Evolutionary conservation across 1,140 invertebrate genomes (phyloP).

Genomic region (Epicauta chinensis): DNA sequence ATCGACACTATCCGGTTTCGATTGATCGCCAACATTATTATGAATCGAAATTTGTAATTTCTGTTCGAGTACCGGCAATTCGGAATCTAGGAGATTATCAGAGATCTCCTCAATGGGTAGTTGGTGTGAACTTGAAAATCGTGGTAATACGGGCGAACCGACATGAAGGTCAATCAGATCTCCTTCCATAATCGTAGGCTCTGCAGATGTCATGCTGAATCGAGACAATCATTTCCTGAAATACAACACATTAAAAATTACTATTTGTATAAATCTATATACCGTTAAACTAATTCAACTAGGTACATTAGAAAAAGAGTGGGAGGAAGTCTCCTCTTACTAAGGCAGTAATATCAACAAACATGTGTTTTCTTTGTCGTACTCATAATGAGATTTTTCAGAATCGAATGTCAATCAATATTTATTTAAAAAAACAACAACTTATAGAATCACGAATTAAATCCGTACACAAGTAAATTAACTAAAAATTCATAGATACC

Average conservation of each 20-base stretch:
- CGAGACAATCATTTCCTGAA: slow-evolving; percentile 21
- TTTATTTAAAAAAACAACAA: too few relatives aligned
- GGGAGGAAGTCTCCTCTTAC: too few relatives aligned
- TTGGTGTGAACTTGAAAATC: slow-evolving; percentile 3
- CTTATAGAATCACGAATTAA: too few relatives aligned
- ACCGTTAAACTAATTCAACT: too few relatives aligned
- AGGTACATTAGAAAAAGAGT: too few relatives aligned
- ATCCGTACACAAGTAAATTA: too few relatives aligned
- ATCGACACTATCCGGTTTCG: slow-evolving; percentile 27
- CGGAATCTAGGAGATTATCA: slow-evolving; percentile 36
- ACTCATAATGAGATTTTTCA: too few relatives aligned
- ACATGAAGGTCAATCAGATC: slow-evolving; percentile 36
- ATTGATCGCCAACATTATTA: slow-evolving; percentile 4
- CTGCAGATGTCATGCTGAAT: slow-evolving; percentile 19
- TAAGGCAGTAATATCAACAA: too few relatives aligned
- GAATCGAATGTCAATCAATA: too few relatives aligned
- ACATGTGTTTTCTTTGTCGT: too few relatives aligned
- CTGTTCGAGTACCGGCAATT: slow-evolving; percentile 34
- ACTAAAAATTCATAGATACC: too few relatives aligned
- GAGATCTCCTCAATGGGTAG: slow-evolving; percentile 15
- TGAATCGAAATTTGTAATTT: slow-evolving; percentile 25
- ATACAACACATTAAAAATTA: slow-evolving; percentile 8
- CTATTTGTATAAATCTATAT: too few relatives aligned
- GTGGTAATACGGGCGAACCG: slow-evolving; percentile 27
- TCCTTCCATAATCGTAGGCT: slow-evolving; percentile 10